Evolutionary conservation across 2,113 vertebrate genomes (phyloP).

Genomic region (Campylomormyrus tamandua): DNA sequence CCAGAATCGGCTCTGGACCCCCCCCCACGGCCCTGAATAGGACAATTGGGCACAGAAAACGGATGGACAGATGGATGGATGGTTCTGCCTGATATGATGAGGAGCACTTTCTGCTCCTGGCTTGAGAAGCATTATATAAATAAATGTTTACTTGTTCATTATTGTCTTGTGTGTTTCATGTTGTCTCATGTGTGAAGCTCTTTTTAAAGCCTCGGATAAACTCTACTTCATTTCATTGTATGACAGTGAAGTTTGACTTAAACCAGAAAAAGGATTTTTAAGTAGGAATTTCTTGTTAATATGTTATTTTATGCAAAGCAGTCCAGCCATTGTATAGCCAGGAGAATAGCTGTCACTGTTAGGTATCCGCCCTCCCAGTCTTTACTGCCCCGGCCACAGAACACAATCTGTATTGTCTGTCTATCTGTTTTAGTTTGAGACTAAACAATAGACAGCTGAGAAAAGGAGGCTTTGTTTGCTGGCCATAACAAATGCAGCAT

Average conservation of each 20-base stretch:
- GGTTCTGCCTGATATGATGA: background rate
- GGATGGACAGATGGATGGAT: background rate
- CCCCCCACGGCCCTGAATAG: background rate
- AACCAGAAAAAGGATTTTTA: background rate
- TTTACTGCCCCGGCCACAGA: background rate
- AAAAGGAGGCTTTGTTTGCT: background rate
- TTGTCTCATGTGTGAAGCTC: background rate
- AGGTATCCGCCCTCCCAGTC: background rate
- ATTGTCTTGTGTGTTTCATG: background rate
- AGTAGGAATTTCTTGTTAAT: background rate
- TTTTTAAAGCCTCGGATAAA: background rate
- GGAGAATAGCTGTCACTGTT: background rate
- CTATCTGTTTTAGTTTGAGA: background rate
- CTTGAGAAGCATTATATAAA: background rate
- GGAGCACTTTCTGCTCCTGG: background rate
- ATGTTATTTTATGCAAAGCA: background rate
- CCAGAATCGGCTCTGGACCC: background rate
- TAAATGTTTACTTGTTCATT: background rate
- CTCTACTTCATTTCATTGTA: background rate
- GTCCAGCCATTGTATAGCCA: background rate
- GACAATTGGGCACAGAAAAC: too few relatives aligned
- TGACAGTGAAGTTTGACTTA: background rate
- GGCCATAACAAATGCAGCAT: background rate
- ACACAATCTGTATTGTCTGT: background rate
- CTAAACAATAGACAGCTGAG: background rate